Base-by-base conservation (phyloP, 2,888 invertebrate genomes). In the Idaea dimidiata region DNA sequence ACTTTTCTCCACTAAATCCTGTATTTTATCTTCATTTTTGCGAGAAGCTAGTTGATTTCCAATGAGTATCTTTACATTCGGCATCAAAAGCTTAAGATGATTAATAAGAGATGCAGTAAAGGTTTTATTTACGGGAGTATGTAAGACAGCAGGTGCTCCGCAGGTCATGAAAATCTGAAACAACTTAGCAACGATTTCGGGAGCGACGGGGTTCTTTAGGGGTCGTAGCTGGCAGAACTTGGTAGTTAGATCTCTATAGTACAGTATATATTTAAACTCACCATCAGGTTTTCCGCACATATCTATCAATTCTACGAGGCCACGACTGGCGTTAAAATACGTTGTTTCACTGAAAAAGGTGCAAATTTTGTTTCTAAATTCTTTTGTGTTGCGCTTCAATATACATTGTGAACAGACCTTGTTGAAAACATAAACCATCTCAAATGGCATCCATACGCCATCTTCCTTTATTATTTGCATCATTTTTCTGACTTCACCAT, bases 251-350 rank as follows among this genome's bases (percentile, higher is more conserved):
- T 31, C 16, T 54, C 16, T n/a, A 17, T 33, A 59, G 53, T 53
- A 17, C n/a, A 59, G 17, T 8, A 59, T 17, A 53, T 17, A 59
- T 17, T 59, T 59, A 17, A 17, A 53, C 54, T 33, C 33, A 8
- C 33, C 17, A 18, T 57, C 57, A 18, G 57, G 57, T 57, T 57
- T 16, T 7, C 8, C 3, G 1, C 17, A 7, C 17, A 57, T 17
- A 16, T 57, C 17, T 17, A 17, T 16, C 17, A 57, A 1, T 17
- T 57, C 57, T 1, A 57, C 18, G 57, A 57, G 8, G 14, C 57
- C 57, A 43, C 43, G 43, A 8, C 3, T 6, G 43, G 3, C 14
- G 14, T 43, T 43, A 14, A 43, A 14, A 43, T 43, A 3, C 14
- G 43, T 8, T 3, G 1, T 24, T 24, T 24, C 24, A 24, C 5